Evolutionary conservation across 2,888 invertebrate genomes (phyloP), one percentile per base, ranked within the genome.

Genomic region (Drosophila kuntzei): DNA sequence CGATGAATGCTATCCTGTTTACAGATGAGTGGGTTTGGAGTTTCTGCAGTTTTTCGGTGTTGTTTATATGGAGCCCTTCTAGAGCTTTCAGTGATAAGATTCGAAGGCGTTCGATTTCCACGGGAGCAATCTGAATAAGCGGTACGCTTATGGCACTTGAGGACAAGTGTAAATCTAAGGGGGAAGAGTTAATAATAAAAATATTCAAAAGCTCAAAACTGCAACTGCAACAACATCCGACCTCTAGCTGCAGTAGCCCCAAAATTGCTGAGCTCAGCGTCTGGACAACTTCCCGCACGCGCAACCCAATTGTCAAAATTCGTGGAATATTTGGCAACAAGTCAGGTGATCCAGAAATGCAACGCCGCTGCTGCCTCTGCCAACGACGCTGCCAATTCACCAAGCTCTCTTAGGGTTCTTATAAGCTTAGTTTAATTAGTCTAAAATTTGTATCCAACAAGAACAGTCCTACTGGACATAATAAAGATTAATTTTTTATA

Each of bases 61-160:
- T 32, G 32, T 32, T 12, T 32, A 32, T 32, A 32, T 32, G 32
- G 11, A 32, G 32, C 32, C 32, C 32, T 32, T 32, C 32, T 7
- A 27, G 32, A 7, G 32, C 32, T 39, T 39, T 39, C 18, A 39
- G 39, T 39, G 39, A 39, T 18, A 18, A 4, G 18, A 39, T 18
- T 9, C 39, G 9, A 9, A 39, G 18, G 39, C 39, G 18, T 18
- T 18, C 39, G n/a, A n/a, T n/a, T n/a, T n/a, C n/a, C n/a, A n/a
- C n/a, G n/a, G n/a, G n/a, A n/a, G n/a, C 7, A 12, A 47, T 47
- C 12, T 47, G 32, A 12, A 47, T 32, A 6, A 47, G 47, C 8
- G 46, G 46, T 11, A 27, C 3, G 11, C 39, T n/a, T n/a, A n/a
- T n/a, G n/a, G n/a, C n/a, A n/a, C n/a, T n/a, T n/a, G n/a, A n/a